Evolutionary conservation across 2,888 invertebrate genomes (phyloP).

Genomic region (Cremastobaeus sp.): DNA sequence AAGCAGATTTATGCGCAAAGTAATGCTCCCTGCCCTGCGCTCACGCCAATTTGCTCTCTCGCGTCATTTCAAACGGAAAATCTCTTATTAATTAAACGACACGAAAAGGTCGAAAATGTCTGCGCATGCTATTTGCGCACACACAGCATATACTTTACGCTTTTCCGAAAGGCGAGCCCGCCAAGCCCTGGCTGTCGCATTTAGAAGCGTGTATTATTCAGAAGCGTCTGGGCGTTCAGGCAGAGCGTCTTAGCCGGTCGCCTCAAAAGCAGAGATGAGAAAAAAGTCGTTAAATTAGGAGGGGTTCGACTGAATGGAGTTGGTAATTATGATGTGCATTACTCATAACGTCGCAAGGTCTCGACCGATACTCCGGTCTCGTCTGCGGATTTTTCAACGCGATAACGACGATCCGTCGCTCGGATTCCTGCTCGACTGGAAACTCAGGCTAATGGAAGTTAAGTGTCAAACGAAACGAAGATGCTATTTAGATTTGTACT

Average conservation of each 20-base stretch:
- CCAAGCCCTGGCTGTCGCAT: slow-evolving; percentile 61
- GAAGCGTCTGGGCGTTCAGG: slow-evolving; percentile 67
- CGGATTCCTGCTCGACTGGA: slow-evolving; percentile 30
- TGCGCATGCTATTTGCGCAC: slow-evolving; percentile 11
- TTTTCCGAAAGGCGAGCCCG: slow-evolving; percentile 33
- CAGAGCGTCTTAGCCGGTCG: slow-evolving; percentile 62
- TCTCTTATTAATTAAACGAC: too few relatives aligned
- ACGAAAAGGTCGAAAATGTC: too few relatives aligned
- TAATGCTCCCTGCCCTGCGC: too few relatives aligned
- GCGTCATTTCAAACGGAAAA: too few relatives aligned
- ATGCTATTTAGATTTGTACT: slow-evolving; percentile 27
- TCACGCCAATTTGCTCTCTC: too few relatives aligned
- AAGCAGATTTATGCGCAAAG: too few relatives aligned
- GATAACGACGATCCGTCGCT: slow-evolving; percentile 37
- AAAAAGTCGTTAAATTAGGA: slow-evolving; percentile 73
- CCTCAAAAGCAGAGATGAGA: slow-evolving; percentile 60
- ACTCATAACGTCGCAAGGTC: slow-evolving; percentile 70
- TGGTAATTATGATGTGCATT: slow-evolving; percentile 74
- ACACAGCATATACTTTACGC: slow-evolving; percentile 18
- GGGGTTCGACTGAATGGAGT: slow-evolving; percentile 69
- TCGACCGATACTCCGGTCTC: slow-evolving; percentile 58
- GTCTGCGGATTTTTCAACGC: slow-evolving; percentile 53
- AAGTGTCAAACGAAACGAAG: slow-evolving; percentile 37
- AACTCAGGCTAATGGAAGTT: slow-evolving; percentile 41
- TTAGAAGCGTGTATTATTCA: slow-evolving; percentile 71